Percentiles rank a stretch among this genome's conserved stretches.
Evolutionary conservation across 1,140 invertebrate species (phyloP).

Genomic region (Charaxes varanes): DNA sequence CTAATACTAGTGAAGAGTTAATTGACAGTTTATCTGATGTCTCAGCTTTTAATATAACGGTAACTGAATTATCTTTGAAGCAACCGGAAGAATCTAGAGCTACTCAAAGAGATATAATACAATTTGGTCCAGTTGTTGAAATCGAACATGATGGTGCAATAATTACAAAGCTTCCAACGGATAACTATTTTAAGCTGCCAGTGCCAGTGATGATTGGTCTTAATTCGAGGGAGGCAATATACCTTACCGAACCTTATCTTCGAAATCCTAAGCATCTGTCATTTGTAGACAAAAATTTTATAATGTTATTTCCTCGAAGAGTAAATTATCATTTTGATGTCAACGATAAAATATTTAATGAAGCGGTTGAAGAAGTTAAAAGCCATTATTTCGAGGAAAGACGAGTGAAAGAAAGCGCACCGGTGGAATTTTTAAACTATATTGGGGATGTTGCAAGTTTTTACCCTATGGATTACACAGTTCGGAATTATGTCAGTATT

Average conservation of each 20-base stretch:
- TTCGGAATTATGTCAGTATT: slow-evolving; percentile 55
- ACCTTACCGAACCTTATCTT: slow-evolving; percentile 39
- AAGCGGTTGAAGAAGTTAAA: slow-evolving; percentile 67
- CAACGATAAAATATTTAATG: slow-evolving; percentile 48
- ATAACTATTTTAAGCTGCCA: slow-evolving; percentile 44
- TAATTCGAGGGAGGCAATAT: slow-evolving; percentile 64
- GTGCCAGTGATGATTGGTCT: slow-evolving; percentile 75
- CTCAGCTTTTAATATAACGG: slow-evolving; percentile 38
- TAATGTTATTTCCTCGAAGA: slow-evolving; percentile 59
- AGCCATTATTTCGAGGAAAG: slow-evolving; percentile 72
- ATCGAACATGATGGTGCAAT: slow-evolving; percentile 62
- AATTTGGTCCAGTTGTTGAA: slow-evolving; percentile 73
- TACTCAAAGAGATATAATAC: slow-evolving; percentile 48
- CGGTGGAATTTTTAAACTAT: slow-evolving; percentile 58
- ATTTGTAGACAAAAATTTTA: slow-evolving; percentile 65
- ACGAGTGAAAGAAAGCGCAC: slow-evolving; percentile 57
- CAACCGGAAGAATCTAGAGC: slow-evolving; percentile 55
- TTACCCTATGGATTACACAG: slow-evolving; percentile 64
- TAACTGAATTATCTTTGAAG: slow-evolving; percentile 41
- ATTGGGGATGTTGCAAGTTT: slow-evolving; percentile 43
- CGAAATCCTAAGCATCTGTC: slow-evolving; percentile 51
- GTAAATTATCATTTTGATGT: slow-evolving; percentile 55
- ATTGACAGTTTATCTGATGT: slow-evolving; percentile 34
- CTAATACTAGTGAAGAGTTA: slow-evolving; percentile 47
- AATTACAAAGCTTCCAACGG: slow-evolving; percentile 64